Conservation (phyloP, 2,113 vertebrate species). For the Alaudala cheleensis region DNA sequence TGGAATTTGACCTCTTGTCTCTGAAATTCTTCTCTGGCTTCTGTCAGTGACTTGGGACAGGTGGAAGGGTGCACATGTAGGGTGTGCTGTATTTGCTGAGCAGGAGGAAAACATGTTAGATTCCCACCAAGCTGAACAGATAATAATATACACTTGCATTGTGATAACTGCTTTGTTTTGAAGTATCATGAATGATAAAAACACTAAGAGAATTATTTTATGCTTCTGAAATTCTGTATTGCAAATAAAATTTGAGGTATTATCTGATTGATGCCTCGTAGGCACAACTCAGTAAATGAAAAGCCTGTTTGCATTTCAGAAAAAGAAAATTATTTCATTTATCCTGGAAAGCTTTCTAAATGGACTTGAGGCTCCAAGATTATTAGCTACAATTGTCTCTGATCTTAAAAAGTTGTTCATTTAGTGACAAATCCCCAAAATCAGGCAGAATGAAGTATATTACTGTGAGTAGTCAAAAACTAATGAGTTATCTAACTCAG, state of each 20-base stretch:
- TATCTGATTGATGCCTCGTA: neutral
- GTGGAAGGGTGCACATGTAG: accelerated
- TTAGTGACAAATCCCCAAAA: neutral
- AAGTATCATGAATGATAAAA: neutral
- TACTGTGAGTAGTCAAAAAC: neutral
- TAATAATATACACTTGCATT: neutral
- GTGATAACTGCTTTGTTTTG: neutral
- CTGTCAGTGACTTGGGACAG: neutral
- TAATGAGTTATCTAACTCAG: neutral
- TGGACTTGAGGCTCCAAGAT: conserved; percentile 74
- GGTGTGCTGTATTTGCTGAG: neutral
- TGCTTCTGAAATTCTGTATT: neutral
- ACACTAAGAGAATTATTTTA: no score
- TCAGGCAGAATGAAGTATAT: neutral
- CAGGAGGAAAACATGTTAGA: neutral
- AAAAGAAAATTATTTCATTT: conserved; percentile 83
- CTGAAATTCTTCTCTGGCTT: neutral
- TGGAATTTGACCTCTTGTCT: neutral
- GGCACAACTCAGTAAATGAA: neutral
- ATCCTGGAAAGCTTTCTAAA: conserved; percentile 87
- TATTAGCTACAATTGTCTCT: conserved; percentile 68
- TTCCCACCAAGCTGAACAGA: neutral
- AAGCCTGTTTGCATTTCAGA: conserved; percentile 56
- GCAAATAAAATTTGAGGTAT: neutral
- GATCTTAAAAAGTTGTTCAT: neutral